Evolutionary conservation across 53 echinoderm and acorn worm genomes (phyloP).

Genomic region (Holothuria scabra): DNA sequence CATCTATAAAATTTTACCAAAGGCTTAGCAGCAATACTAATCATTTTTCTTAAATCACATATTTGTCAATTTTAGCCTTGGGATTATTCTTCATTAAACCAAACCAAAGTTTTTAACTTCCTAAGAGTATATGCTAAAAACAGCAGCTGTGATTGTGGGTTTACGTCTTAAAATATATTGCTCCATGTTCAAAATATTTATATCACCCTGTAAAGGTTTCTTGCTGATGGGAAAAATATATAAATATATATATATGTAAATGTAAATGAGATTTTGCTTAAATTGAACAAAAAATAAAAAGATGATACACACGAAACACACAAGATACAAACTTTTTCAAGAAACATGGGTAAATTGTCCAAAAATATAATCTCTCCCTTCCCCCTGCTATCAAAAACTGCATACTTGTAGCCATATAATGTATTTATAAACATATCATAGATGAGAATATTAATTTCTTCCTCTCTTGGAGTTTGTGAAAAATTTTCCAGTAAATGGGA

Average conservation of each 20-base stretch:
- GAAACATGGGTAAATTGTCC: constrained; percentile 13
- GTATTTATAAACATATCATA: no score
- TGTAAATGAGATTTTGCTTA: no score
- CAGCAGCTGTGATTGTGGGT: background rate
- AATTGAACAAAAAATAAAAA: no score
- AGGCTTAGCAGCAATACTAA: no score
- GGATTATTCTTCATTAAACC: no score
- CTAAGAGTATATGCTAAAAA: background rate
- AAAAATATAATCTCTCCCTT: constrained; percentile 33
- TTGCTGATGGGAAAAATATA: constrained; percentile 1
- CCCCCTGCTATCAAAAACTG: constrained; percentile 1
- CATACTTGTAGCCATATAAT: constrained; percentile 4
- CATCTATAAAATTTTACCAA: no score
- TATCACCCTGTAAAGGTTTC: constrained; percentile 33
- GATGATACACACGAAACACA: constrained; percentile 21
- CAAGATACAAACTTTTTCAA: constrained; percentile 38
- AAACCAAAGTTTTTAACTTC: no score
- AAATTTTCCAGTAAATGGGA: no score
- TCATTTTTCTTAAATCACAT: no score
- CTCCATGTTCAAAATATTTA: constrained; percentile 40
- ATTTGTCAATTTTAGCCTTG: no score
- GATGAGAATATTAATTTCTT: no score
- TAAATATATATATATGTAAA: background rate
- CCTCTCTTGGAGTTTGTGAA: no score
- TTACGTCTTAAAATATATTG: constrained; percentile 31